A percentile compares a stretch with the other conserved stretches of the same genome.
These are phyloP conservation scores for Melopsittacus undulatus DNA, from an alignment of 2,797 vertebrate genomes.

Conservation along the genomic window DNA sequence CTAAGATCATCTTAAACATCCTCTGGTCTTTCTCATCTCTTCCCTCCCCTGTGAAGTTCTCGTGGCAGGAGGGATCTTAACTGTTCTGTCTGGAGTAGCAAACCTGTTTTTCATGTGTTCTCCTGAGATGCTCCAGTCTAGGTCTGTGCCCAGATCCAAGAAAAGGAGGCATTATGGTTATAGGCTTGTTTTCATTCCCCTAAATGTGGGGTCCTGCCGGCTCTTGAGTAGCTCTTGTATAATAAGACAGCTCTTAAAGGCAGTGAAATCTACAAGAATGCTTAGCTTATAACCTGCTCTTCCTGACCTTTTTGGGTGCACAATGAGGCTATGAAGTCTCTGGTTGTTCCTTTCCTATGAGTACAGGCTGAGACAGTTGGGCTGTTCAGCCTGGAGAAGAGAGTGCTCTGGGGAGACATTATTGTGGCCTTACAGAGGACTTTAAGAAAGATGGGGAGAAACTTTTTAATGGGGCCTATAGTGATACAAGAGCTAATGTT, in stretches of 20 bases:
- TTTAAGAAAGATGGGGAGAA: background rate
- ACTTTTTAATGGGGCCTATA: background rate
- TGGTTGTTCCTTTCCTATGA: background rate
- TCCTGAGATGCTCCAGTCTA: background rate
- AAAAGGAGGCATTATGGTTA: background rate
- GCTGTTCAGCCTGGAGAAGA: background rate
- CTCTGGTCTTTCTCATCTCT: background rate
- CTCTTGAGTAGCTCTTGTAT: background rate
- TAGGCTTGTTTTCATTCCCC: background rate
- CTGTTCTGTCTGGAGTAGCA: background rate
- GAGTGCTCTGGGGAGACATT: background rate
- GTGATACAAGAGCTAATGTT: background rate
- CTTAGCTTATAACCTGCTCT: background rate
- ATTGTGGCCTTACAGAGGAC: rapidly evolving
- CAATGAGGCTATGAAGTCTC: background rate
- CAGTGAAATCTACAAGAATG: background rate
- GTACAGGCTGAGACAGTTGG: background rate
- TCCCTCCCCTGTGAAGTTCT: background rate
- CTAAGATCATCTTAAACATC: background rate
- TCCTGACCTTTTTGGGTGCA: background rate
- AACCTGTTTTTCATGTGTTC: background rate
- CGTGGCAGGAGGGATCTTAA: background rate
- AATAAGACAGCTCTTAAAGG: background rate
- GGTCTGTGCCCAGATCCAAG: background rate
- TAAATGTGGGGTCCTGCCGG: background rate